Evolutionary conservation across 2,888 invertebrate species (phyloP).

Genomic region (Phorcus lineatus): DNA sequence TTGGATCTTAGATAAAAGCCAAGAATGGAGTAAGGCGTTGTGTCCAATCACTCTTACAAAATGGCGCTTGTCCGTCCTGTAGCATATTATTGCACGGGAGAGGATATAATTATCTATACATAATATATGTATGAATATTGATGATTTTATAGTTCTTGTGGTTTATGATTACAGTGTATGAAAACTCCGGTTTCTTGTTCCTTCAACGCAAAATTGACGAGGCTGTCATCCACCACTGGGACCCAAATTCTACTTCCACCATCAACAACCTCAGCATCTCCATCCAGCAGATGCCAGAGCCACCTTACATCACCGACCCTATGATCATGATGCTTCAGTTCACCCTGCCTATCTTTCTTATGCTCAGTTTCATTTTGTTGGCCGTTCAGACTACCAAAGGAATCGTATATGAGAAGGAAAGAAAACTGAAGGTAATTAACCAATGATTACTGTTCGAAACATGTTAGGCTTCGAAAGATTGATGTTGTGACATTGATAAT

Average conservation of each 20-base stretch:
- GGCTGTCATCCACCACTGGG: conserved; percentile 70
- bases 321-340: conserved; percentile 81
- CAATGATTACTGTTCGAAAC: no score
- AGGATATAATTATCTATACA: no score
- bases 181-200: conserved; percentile 81
- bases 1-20: no score
- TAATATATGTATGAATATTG: no score
- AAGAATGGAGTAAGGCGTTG: no score
- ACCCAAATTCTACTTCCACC: conserved; percentile 20
- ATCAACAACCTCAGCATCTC: conserved; percentile 75
- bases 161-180: conserved; percentile 80
- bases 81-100: no score
- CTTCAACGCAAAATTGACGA: conserved; percentile 80
- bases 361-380: conserved; percentile 87
- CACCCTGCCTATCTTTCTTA: conserved; percentile 85
- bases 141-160: no score
- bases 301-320: conserved; percentile 82
- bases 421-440: conserved; percentile 69
- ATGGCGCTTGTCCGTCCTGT: no score
- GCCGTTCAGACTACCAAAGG: conserved; percentile 86
- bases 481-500: no score
- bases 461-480: no score
- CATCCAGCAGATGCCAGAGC: conserved; percentile 85
- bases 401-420: conserved; percentile 85
- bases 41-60: no score